Percentiles rank a stretch among this genome's conserved stretches.
These are phyloP conservation scores for Mantis religiosa DNA, from an alignment of 2,888 invertebrate genomes.

Conservation along the genomic window DNA sequence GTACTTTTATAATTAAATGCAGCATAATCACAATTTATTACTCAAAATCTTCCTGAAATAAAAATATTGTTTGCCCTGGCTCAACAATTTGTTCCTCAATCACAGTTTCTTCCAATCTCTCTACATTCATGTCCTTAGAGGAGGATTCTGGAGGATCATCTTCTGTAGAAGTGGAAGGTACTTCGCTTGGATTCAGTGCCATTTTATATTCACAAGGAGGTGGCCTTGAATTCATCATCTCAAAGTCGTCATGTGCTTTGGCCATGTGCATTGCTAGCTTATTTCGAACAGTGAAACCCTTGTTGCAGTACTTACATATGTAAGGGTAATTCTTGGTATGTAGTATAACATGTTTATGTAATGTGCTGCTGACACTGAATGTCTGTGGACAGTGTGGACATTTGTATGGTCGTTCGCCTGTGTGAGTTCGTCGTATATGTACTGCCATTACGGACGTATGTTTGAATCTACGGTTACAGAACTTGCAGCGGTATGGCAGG, in stretches of 20 bases:
- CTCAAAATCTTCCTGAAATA: not conserved
- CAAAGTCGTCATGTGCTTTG: constrained; percentile 29
- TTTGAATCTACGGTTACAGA: constrained; percentile 32
- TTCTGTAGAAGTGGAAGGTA: not conserved
- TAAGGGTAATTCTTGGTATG: constrained; percentile 34
- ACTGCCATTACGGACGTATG: constrained; percentile 33
- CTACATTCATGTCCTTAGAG: not conserved
- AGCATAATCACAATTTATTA: not conserved
- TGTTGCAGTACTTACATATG: constrained; percentile 31
- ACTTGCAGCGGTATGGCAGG: constrained; percentile 33
- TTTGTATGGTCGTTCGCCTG: constrained; percentile 46
- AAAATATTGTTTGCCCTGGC: not conserved
- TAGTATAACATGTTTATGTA: constrained; percentile 44
- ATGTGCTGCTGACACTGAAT: constrained; percentile 45
- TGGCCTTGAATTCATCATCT: constrained; percentile 22
- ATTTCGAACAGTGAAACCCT: constrained; percentile 33
- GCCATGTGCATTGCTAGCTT: constrained; percentile 32
- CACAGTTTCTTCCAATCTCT: constrained; percentile 2
- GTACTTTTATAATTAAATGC: too few species aligned
- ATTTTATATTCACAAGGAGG: constrained; percentile 31
- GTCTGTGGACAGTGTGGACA: constrained; percentile 46
- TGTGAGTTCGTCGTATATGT: constrained; percentile 46
- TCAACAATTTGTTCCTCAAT: constrained; percentile 9
- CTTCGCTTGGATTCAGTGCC: constrained; percentile 28
- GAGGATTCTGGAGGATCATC: not conserved